Conservation (phyloP, 92 coral and sea anemone species). For the Palythoa grandiflora region DNA sequence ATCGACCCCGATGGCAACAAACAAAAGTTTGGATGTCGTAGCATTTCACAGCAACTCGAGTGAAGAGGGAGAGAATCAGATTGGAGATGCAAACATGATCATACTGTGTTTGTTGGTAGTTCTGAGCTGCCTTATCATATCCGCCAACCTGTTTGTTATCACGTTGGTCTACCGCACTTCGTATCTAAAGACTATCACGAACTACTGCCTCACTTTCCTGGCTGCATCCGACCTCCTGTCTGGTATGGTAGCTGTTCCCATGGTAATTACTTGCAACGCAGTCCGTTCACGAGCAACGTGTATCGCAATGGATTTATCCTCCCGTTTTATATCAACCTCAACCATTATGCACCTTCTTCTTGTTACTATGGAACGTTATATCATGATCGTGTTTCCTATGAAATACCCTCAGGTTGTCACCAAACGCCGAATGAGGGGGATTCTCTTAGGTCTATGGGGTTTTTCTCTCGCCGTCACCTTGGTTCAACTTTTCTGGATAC, state of each 20-base stretch:
- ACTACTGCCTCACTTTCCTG: slow-evolving; percentile 66
- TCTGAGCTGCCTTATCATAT: slow-evolving; percentile 59
- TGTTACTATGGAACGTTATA: slow-evolving; percentile 74
- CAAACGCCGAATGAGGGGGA: slow-evolving; percentile 35
- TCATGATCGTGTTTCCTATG: slow-evolving; percentile 83
- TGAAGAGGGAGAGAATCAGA: not conserved
- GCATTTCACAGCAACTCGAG: too few relatives aligned
- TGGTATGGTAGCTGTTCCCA: slow-evolving; percentile 66
- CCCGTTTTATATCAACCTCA: slow-evolving; percentile 75
- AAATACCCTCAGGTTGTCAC: slow-evolving; percentile 61
- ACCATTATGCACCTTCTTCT: slow-evolving; percentile 72
- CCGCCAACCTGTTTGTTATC: slow-evolving; percentile 69
- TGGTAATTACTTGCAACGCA: slow-evolving; percentile 65
- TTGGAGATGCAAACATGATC: not conserved
- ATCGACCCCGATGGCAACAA: too few relatives aligned
- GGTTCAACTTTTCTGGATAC: slow-evolving; percentile 73
- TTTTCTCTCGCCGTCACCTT: slow-evolving; percentile 62
- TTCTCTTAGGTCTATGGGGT: slow-evolving; percentile 55
- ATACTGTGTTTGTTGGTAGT: slow-evolving; percentile 53
- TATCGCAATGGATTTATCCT: slow-evolving; percentile 75
- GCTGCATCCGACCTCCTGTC: slow-evolving; percentile 76
- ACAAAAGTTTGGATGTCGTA: too few relatives aligned
- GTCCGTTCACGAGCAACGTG: slow-evolving; percentile 13
- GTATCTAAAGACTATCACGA: slow-evolving; percentile 69
- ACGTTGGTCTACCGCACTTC: slow-evolving; percentile 59